Base-by-base conservation (phyloP, 2,797 vertebrate genomes). In the Peromyscus eremicus region DNA sequence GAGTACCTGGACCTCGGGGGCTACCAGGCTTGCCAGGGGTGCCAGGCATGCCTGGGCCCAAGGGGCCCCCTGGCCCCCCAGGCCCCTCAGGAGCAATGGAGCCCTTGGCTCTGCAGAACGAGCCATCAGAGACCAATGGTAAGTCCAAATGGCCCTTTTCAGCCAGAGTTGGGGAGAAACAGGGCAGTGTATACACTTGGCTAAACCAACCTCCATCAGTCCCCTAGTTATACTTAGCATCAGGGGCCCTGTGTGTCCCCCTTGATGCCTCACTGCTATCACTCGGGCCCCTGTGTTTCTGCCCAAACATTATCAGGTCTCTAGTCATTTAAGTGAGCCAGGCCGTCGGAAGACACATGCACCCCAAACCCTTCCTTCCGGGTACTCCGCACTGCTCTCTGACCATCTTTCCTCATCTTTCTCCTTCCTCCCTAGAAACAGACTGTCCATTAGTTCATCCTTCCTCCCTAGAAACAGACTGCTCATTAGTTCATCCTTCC, bases 1-100 rank as follows among this genome's bases (percentile, higher is more conserved):
- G 99, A 1, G 98, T 99, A 37, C 99, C 99, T 62, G 99, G 99
- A 93, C 98, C 98, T 4, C 98, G 99, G 96, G 99, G 99, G 32
- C 94, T 99, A 9, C 98, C 98, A 3, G 99, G 99, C n/a, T 99
- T 99, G 52, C 98, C 99, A 29, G 99, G 99, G 57, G 97, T 99
- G 55, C 99, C 99, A 0, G 99, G 99, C 91, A 97, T 99, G 92
- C 99, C 99, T 0, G 99, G 99, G 68, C 98, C 98, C 4, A 99
- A 99, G 98, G 99, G 99, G 0, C 98, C 94, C 0, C 98, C 98
- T 0, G 99, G 99, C 1, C 98, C 98, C 0, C 99, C 99, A 0
- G 99, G 97, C 11, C 98, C 98, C 0, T 98, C 98, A 57, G 98
- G 98, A n/a, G 98, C 98, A 81, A 97, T 98, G n/a, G 97, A 98